phyloP scores from a whole-genome alignment of 1,140 invertebrate species.

The Lasaia peninsularis region DNA sequence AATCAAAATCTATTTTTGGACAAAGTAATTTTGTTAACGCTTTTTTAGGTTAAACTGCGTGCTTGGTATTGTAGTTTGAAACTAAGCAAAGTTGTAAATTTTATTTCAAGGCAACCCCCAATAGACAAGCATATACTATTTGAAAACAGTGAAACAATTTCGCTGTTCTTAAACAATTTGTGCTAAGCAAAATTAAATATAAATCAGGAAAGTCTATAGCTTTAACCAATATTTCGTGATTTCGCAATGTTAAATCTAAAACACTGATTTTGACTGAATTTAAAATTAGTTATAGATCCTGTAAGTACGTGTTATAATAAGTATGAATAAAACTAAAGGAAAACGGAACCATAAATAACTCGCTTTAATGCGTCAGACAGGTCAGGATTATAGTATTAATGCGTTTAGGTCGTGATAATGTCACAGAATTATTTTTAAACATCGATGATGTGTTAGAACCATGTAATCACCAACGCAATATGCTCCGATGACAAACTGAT shows the following conservation, averaged over 20 bases:
- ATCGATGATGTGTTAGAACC: slow-evolving; percentile 38
- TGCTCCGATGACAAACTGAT: slow-evolving; percentile 49
- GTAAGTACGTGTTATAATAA: too few relatives aligned
- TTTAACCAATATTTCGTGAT: neutral
- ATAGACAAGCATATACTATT: slow-evolving; percentile 21
- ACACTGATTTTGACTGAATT: too few relatives aligned
- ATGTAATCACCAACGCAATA: slow-evolving; percentile 26
- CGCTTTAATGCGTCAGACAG: neutral
- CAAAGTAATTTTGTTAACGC: too few relatives aligned
- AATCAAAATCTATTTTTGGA: too few relatives aligned
- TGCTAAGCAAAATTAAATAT: slow-evolving; percentile 16
- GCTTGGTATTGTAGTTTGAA: too few relatives aligned
- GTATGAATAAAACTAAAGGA: too few relatives aligned
- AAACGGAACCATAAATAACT: neutral
- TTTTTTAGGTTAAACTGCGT: too few relatives aligned
- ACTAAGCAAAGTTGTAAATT: too few relatives aligned
- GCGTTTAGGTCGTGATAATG: slow-evolving; percentile 12
- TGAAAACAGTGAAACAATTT: slow-evolving; percentile 58
- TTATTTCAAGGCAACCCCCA: too few relatives aligned
- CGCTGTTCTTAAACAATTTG: slow-evolving; percentile 51
- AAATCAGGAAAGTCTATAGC: neutral
- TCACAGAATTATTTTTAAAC: slow-evolving; percentile 26
- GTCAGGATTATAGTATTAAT: slow-evolving; percentile 11
- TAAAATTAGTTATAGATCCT: too few relatives aligned
- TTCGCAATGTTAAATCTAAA: too few relatives aligned